Base-by-base conservation (phyloP, 2,113 vertebrate species). In the Verasper variegatus region DNA sequence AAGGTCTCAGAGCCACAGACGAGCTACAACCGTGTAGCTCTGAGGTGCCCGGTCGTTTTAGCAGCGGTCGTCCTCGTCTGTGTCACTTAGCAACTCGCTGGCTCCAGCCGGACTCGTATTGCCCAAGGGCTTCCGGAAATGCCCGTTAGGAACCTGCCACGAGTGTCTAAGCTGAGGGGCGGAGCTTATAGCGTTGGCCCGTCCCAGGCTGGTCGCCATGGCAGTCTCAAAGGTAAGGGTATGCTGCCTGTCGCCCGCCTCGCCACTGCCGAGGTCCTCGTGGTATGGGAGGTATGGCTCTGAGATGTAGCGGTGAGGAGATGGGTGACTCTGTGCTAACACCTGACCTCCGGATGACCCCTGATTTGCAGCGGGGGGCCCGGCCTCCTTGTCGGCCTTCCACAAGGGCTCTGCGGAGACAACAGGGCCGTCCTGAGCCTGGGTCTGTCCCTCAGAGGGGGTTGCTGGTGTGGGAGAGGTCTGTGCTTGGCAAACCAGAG, bases 141-240 rank as follows among this genome's bases (percentile, higher is more conserved):
- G 97, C 49, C 97, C 97, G 0, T 98, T 99, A 13, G 97, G 98
- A 93, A 98, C 95, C 91, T 99, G 97, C 97, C 97, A 99, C 84
- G 95, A 94, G 91, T 98, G 97, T 85, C 97, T 95, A 85, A 97
- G 94, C 51, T 97, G 96, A 0, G 97, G 97, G 17, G 97, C 96
- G 0, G 96, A 97, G 87, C 96, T 96, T 24, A 98, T 97, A 79
- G 97, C 96, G 73, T 98, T 97, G 91, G 96, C 95, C 17, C 96
- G 95, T 52, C 97, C 97, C 26, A 96, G 90, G 89, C 97, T 98
- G 69, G 96, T 96, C 40, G 96, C 96, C 52, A 98, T 93, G 2
- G 98, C 97, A 6, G 95, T 96, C 86, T 98, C 98, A 52, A 99
- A 99, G 78, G 97, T 99, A 55, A 99, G 97, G 1, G 97, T 98